Base-by-base conservation (phyloP, 2,797 vertebrate genomes). In the Xenopus petersii region DNA sequence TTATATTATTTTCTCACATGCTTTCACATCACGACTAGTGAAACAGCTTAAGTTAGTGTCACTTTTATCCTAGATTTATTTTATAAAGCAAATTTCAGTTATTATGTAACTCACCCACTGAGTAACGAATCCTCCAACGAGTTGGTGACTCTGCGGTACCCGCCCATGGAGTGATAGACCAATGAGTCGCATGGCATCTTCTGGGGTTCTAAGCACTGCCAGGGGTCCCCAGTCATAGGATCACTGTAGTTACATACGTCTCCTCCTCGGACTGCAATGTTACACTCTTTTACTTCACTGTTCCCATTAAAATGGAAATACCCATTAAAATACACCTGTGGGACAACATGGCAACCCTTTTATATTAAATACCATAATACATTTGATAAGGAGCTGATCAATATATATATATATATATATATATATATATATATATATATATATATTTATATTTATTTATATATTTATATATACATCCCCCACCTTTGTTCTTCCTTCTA, bases 261-360 rank as follows among this genome's bases (percentile, higher is more conserved):
- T 11, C 17, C 33, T 59, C 62, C 61, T 6, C 15, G 1, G 16
- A 65, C 1, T 26, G 62, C 24, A 7, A 70, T 1, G 24, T 75
- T 75, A 47, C 74, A 75, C 17, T 75, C 74, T 1, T 7, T 24
- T 11, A 36, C 62, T 16, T 64, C 74, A 2, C 24, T 70, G 16
- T 3, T 60, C 9, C 67, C 67, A 49, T 75, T 70, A 33, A 13
- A 36, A 0, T 59, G 60, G 36, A 70, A 75, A 60, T 70, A 65
- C 9, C 74, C 74, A 36, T 12, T 26, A 17, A 75, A 75, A 60
- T 65, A 70, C 9, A 70, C 61, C 74, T 75, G 48, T 2, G n/a
- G 55, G 8, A 3, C 6, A 55, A 24, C 62, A 60, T 55, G 54
- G 13, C 6, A 51, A 15, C 4, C 54, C 4, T 17, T 56, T 5